Evolutionary conservation across 2,888 invertebrate genomes (phyloP).

Genomic region (Panzeria rudis): DNA sequence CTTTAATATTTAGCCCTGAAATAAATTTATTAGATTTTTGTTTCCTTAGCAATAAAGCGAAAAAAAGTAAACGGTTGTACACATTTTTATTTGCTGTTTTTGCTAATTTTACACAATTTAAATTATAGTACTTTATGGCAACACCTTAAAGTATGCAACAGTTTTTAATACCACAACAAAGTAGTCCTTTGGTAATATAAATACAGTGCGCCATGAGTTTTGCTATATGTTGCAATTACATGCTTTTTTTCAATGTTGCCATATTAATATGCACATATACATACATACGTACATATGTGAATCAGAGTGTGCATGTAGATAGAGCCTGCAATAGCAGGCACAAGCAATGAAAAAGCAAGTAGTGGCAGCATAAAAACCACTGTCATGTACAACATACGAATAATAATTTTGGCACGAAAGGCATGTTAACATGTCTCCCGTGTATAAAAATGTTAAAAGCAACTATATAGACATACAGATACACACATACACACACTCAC

Average conservation of each 20-base stretch:
- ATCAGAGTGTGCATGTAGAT: neutral
- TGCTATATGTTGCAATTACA: slow-evolving; percentile 4
- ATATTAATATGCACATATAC: slow-evolving; percentile 7
- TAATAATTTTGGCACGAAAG: slow-evolving; percentile 83
- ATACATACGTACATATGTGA: neutral
- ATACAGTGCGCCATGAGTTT: slow-evolving; percentile 58
- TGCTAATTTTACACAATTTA: slow-evolving; percentile 72
- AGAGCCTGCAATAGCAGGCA: slow-evolving; percentile 32
- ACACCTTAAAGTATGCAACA: slow-evolving; percentile 77
- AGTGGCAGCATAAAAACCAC: slow-evolving; percentile 73
- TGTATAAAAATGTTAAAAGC: slow-evolving; percentile 70
- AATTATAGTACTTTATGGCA: slow-evolving; percentile 73
- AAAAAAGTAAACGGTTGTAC: neutral
- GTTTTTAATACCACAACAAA: slow-evolving; percentile 73
- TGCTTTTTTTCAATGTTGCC: slow-evolving; percentile 10
- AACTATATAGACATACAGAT: slow-evolving; percentile 40
- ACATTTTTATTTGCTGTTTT: slow-evolving; percentile 52
- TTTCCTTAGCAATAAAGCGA: slow-evolving; percentile 15
- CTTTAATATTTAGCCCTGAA: slow-evolving; percentile 51
- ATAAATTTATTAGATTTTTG: slow-evolving; percentile 27
- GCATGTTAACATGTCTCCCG: slow-evolving; percentile 83
- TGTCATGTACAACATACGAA: slow-evolving; percentile 78
- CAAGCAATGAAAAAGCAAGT: slow-evolving; percentile 39
- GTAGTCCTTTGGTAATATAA: slow-evolving; percentile 73
- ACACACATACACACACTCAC: slow-evolving; percentile 19